Conservation (phyloP, 2,797 vertebrate genomes). For the Acanthiza pusilla region DNA sequence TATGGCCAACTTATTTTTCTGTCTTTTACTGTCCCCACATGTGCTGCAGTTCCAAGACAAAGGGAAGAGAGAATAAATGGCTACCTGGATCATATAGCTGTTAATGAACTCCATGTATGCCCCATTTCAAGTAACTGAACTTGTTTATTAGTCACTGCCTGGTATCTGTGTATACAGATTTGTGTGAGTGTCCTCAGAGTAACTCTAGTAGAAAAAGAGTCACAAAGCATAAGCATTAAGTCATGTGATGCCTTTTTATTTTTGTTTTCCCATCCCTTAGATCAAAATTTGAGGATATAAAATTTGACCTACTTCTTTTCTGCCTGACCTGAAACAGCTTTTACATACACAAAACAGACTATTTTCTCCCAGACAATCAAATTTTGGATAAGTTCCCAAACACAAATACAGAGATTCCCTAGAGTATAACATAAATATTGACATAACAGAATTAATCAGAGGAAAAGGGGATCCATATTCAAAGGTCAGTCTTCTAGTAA, state of each 20-base stretch:
- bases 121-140: not conserved
- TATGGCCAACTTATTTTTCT: not conserved
- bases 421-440: conserved; percentile 31
- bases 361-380: conserved; percentile 13
- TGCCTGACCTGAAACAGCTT: conserved; percentile 26
- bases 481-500: not conserved
- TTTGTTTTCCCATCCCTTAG: conserved; percentile 7
- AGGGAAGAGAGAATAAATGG: not conserved
- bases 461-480: not conserved
- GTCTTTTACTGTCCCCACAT: not conserved
- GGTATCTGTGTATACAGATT: not conserved
- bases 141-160: not conserved
- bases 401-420: not conserved
- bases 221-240: not conserved
- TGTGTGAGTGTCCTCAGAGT: not conserved
- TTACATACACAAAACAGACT: not conserved
- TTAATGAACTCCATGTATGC: not conserved
- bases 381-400: conserved; percentile 9
- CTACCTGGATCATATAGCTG: not conserved
- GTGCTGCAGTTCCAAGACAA: not conserved
- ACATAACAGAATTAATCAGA: conserved; percentile 16
- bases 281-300: conserved; percentile 26
- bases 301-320: conserved; percentile 46
- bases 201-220: not conserved
- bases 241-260: not conserved